These are phyloP conservation scores for Drosophila quinaria DNA, from an alignment of 2,888 invertebrate species.

Conservation along the genomic window DNA sequence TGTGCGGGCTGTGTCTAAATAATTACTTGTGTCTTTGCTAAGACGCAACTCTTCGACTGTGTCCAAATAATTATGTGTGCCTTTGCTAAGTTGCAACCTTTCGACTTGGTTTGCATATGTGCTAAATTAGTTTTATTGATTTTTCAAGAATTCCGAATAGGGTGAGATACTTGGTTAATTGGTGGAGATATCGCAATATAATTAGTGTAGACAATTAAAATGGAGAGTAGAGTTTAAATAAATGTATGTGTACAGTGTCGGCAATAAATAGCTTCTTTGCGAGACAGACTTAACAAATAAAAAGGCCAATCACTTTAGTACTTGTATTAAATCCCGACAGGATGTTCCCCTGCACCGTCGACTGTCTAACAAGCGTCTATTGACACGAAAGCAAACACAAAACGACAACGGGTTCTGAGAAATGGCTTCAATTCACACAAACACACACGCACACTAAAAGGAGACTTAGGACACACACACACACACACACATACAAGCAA, in stretches of 20 bases:
- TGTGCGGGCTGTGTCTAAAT: background rate
- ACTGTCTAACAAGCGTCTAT: conserved; percentile 60
- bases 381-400: conserved; percentile 56
- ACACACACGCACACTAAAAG: conserved; percentile 1
- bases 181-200: background rate
- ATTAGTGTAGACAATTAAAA: background rate
- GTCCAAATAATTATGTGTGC: background rate
- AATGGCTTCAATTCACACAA: conserved; percentile 20
- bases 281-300: conserved; percentile 40
- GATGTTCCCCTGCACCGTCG: conserved; percentile 36
- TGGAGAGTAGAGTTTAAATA: background rate
- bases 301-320: conserved; percentile 53
- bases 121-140: conserved; percentile 1
- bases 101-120: background rate
- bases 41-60: background rate
- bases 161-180: conserved; percentile 7
- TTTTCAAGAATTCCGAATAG: background rate
- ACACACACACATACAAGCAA: background rate
- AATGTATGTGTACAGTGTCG: background rate
- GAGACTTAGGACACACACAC: conserved; percentile 5
- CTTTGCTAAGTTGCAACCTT: conserved; percentile 18
- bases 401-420: conserved; percentile 22
- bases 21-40: conserved; percentile 28
- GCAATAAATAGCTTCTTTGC: background rate
- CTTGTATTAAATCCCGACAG: conserved; percentile 62